A percentile compares a stretch with the other conserved stretches of the same genome.
phyloP scores from a whole-genome alignment of 2,113 vertebrate genomes.

The Neotragus moschatus region DNA sequence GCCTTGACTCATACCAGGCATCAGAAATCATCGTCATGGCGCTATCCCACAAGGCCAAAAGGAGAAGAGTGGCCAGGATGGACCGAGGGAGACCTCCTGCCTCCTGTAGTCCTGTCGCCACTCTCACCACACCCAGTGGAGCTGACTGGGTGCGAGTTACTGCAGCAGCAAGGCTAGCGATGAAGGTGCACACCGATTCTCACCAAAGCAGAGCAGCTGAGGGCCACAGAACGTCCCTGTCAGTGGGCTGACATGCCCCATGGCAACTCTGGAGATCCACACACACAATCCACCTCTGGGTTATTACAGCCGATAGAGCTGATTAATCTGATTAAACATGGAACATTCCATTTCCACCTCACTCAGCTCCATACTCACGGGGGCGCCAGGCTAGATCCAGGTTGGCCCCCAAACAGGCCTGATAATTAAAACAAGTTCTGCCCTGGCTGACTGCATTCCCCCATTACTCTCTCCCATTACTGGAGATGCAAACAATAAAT shows the following conservation, averaged over 20 bases:
- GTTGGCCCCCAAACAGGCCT: conserved; percentile 26
- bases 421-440: conserved; percentile 66
- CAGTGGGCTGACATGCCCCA: neutral
- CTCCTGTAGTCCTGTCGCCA: neutral
- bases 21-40: neutral
- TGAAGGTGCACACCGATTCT: accelerated
- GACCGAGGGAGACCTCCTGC: neutral
- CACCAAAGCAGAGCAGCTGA: neutral
- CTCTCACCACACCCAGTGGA: neutral
- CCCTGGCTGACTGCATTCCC: conserved; percentile 5
- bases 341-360: neutral
- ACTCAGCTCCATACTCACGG: neutral
- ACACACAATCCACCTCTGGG: neutral
- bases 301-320: neutral
- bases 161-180: accelerated
- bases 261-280: neutral
- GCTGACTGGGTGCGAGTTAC: neutral
- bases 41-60: neutral
- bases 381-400: neutral
- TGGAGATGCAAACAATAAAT: conserved; percentile 71
- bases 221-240: neutral
- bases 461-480: conserved; percentile 62
- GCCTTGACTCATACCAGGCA: neutral
- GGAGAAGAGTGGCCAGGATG: neutral
- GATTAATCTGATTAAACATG: neutral